Evolutionary conservation across 2,888 invertebrate species (phyloP).

Genomic region (Phytoseiulus persimilis): DNA sequence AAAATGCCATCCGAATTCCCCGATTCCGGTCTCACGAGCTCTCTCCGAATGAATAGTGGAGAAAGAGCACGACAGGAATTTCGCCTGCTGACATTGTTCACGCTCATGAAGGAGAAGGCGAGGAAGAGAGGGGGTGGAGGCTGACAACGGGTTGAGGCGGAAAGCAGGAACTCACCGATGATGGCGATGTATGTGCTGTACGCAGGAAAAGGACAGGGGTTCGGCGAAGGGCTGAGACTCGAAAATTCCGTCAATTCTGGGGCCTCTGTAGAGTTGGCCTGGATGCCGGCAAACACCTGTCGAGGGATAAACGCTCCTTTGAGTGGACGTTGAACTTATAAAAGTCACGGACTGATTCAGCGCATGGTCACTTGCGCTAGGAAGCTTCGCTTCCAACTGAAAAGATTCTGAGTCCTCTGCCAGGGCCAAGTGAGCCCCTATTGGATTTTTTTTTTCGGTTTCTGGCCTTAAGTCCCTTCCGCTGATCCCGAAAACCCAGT

Average conservation of each 20-base stretch:
- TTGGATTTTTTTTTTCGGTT: no score
- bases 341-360: not conserved
- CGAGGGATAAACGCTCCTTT: not conserved
- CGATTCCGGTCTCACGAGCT: not conserved
- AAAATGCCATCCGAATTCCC: not conserved
- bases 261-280: not conserved
- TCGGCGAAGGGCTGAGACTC: not conserved
- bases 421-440: no score
- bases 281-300: not conserved
- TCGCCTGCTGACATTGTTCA: not conserved
- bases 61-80: not conserved
- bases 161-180: not conserved
- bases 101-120: not conserved
- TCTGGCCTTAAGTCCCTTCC: no score
- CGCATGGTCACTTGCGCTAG: not conserved
- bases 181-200: slow-evolving; percentile 26
- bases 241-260: not conserved
- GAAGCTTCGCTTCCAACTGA: not conserved
- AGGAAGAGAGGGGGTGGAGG: not conserved
- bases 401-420: not conserved
- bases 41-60: not conserved
- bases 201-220: slow-evolving; percentile 21
- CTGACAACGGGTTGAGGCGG: not conserved
- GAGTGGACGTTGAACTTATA: not conserved
- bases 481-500: no score